Evolutionary conservation across 2,797 vertebrate genomes (phyloP).

Genomic region (Platalea minor): DNA sequence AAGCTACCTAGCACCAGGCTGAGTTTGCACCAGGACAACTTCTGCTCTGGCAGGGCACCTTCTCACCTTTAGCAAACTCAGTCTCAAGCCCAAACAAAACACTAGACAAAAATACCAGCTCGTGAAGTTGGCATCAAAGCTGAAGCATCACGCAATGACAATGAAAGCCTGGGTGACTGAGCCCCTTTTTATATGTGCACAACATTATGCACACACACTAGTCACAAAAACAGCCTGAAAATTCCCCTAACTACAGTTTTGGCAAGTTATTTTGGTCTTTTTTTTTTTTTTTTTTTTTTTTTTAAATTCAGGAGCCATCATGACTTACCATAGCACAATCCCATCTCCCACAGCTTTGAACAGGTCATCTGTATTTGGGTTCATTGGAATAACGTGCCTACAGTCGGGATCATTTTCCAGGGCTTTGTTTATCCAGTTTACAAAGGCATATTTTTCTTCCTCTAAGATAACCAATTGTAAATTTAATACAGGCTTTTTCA

Average conservation of each 20-base stretch:
- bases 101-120: neutral
- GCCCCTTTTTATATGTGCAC: neutral
- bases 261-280: neutral
- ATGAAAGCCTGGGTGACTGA: neutral
- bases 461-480: slow-evolving; percentile 76
- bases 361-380: slow-evolving; percentile 88
- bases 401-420: slow-evolving; percentile 93
- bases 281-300: neutral
- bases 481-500: slow-evolving; percentile 4
- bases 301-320: neutral
- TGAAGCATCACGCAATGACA: neutral
- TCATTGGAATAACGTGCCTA: slow-evolving; percentile 90
- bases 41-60: neutral
- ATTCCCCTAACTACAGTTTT: neutral
- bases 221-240: neutral
- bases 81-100: neutral
- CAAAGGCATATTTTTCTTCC: slow-evolving; percentile 95
- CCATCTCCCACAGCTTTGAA: slow-evolving; percentile 91
- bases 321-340: slow-evolving; percentile 91
- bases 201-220: neutral
- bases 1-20: neutral
- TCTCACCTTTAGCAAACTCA: neutral
- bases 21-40: neutral
- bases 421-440: slow-evolving; percentile 98
- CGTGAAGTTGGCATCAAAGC: neutral